Evolutionary conservation across 2,888 invertebrate genomes (phyloP).

Genomic region (Drosophila stalkeri): DNA sequence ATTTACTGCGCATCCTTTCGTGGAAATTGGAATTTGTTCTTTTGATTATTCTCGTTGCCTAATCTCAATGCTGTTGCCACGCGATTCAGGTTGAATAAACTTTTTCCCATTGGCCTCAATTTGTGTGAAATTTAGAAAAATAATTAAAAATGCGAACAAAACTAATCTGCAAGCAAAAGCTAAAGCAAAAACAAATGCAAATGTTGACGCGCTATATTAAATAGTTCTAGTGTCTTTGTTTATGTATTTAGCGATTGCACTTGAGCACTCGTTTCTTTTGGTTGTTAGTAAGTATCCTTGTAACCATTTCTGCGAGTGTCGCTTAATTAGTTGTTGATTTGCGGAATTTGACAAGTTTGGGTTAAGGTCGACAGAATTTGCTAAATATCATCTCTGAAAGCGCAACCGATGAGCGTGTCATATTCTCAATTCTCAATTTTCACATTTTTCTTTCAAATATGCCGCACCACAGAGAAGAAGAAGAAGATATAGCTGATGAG

Average conservation of each 20-base stretch:
- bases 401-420: slow-evolving; percentile 25
- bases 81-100: slow-evolving; percentile 67
- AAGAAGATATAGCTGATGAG: slow-evolving; percentile 27
- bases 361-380: slow-evolving; percentile 39
- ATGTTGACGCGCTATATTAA: slow-evolving; percentile 11
- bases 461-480: slow-evolving; percentile 9
- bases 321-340: slow-evolving; percentile 28
- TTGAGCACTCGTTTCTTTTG: slow-evolving; percentile 3
- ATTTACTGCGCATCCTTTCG: slow-evolving; percentile 41
- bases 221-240: slow-evolving; percentile 4
- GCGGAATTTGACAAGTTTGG: slow-evolving; percentile 32
- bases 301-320: slow-evolving; percentile 42
- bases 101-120: slow-evolving; percentile 79
- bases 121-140: slow-evolving; percentile 24
- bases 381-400: slow-evolving; percentile 2
- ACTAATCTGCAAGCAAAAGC: slow-evolving; percentile 15
- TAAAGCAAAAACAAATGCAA: slow-evolving; percentile 4
- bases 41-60: slow-evolving; percentile 4
- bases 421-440: slow-evolving; percentile 44
- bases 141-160: slow-evolving; percentile 15
- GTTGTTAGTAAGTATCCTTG: slow-evolving; percentile 54
- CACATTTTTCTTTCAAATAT: slow-evolving; percentile 14
- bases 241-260: slow-evolving; percentile 20
- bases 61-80: slow-evolving; percentile 46
- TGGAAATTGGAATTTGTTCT: slow-evolving; percentile 1